Evolutionary conservation across 2,888 invertebrate species (phyloP).

Genomic region (Limenitis camilla): DNA sequence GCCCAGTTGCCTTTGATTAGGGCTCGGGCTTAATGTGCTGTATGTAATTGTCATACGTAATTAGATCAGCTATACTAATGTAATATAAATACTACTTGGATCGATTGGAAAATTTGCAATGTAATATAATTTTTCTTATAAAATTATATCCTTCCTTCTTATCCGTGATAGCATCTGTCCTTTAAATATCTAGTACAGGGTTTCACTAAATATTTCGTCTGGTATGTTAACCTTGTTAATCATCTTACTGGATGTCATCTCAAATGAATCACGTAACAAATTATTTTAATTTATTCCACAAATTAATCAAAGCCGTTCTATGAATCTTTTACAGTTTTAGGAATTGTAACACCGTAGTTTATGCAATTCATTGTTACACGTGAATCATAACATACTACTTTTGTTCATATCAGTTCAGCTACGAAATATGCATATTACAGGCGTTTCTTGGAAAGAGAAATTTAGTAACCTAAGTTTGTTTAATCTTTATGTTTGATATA

Average conservation of each 20-base stretch:
- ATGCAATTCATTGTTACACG: conserved; percentile 19
- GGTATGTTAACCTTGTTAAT: conserved; percentile 17
- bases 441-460: too few relatives aligned
- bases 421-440: background rate
- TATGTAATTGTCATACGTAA: conserved; percentile 12
- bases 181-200: conserved; percentile 15
- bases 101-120: too few relatives aligned
- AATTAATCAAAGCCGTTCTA: conserved; percentile 32
- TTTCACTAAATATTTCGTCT: conserved; percentile 19
- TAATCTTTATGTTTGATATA: too few relatives aligned
- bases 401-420: background rate
- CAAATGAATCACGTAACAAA: conserved; percentile 30
- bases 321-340: conserved; percentile 30
- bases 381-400: conserved; percentile 27
- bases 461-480: too few relatives aligned
- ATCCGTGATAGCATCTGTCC: conserved; percentile 5
- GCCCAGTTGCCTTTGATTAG: conserved; percentile 16
- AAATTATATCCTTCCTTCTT: background rate
- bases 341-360: conserved; percentile 24
- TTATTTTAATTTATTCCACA: conserved; percentile 30
- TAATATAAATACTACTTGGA: background rate
- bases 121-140: background rate
- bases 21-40: conserved; percentile 11
- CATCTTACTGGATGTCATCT: conserved; percentile 24
- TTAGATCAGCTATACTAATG: background rate